Base-by-base conservation (phyloP, 2,888 invertebrate genomes). In the Eupithecia insigniata region DNA sequence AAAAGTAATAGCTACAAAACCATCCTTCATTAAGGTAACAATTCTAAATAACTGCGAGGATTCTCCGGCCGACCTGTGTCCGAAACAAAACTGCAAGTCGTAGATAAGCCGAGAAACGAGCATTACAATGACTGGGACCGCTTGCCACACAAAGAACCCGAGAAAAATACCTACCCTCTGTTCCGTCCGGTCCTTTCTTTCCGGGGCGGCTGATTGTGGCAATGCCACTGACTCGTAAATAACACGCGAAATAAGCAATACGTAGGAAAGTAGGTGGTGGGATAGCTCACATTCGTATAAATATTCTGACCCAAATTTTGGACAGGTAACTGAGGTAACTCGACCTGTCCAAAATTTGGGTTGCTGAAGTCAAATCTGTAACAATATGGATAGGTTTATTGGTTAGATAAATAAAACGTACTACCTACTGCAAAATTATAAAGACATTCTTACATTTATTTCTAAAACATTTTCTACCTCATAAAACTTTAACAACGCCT, bases 51-150 rank as follows among this genome's bases (percentile, higher is more conserved):
- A 34, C 22, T 34, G 22, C 34, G 32, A 62, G 36, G 36, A 62
- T 36, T 62, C 22, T 22, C n/a, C 10, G 18, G 30, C 34, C n/a
- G 32, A 62, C 62, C n/a, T 36, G 22, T 62, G n/a, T 58, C 58
- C 36, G 30, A 36, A 62, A 32, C 61, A 36, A 62, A 34, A 34
- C 22, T 62, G 36, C 62, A 62, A n/a, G 34, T 34, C 62, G 62
- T 62, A 34, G 62, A 62, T 62, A 62, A 62, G 36, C 36, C 62
- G 6, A 34, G 62, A 62, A 62, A 62, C 34, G 62, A 36, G 62
- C 22, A 51, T 34, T 36, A 18, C 61, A 18, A n/a, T 62, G 22
- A 10, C 46, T n/a, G 22, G 46, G 46, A 22, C 10, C 46, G 46
- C 22, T 51, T 51, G 22, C 46, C 46, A 51, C 22, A 51, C 46